Evolutionary conservation across 1,140 invertebrate species (phyloP).

Genomic region (Zaprionus inermis): DNA sequence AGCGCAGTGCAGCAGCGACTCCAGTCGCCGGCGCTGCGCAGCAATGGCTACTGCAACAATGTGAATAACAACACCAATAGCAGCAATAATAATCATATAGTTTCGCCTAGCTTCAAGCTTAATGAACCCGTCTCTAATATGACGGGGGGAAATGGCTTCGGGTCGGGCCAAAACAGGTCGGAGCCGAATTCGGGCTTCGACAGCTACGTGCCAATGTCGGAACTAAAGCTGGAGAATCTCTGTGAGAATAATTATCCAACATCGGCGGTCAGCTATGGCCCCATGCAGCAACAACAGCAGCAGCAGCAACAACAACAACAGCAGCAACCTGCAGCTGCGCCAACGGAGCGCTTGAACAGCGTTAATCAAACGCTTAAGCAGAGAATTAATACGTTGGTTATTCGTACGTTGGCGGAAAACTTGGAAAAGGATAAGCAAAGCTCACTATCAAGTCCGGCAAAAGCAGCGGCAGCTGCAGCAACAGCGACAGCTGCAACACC

Average conservation of each 20-base stretch:
- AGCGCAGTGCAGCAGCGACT: constrained; percentile 76
- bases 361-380: constrained; percentile 92
- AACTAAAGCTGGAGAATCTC: constrained; percentile 81
- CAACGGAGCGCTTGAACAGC: constrained; percentile 84
- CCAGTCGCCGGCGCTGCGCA: constrained; percentile 67
- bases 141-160: constrained; percentile 45
- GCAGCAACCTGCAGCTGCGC: constrained; percentile 75
- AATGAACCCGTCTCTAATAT: constrained; percentile 82
- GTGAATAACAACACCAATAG: constrained; percentile 41
- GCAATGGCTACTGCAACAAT: constrained; percentile 55
- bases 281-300: constrained; percentile 42
- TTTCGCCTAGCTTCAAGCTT: constrained; percentile 80
- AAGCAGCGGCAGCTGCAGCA: constrained; percentile 65
- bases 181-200: constrained; percentile 83
- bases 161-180: constrained; percentile 63
- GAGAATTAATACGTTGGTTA: constrained; percentile 93
- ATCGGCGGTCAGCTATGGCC: constrained; percentile 65
- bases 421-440: constrained; percentile 90
- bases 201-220: constrained; percentile 79
- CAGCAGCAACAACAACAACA: constrained; percentile 27
- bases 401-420: constrained; percentile 95
- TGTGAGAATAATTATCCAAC: constrained; percentile 82
- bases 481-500: constrained; percentile 67
- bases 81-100: constrained; percentile 69
- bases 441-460: constrained; percentile 84